Conservation (phyloP, 2,113 vertebrate genomes). For the Anas platyrhynchos region DNA sequence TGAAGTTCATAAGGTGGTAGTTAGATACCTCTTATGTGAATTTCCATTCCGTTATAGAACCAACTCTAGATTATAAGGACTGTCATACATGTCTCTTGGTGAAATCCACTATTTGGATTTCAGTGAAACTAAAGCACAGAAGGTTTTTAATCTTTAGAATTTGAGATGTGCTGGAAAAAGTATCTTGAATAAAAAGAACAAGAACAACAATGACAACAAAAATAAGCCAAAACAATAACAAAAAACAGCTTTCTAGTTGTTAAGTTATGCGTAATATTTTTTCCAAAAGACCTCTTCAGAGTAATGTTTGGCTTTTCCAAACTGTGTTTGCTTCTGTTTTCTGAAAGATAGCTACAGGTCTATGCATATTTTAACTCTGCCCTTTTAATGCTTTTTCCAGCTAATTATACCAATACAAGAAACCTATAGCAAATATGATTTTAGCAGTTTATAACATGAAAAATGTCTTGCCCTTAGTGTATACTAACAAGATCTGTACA, state of each 20-base stretch:
- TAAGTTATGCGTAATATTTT: slow-evolving; percentile 28
- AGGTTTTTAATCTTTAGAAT: not conserved
- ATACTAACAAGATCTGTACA: slow-evolving; percentile 69
- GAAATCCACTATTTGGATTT: not conserved
- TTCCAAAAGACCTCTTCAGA: slow-evolving; percentile 47
- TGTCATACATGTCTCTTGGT: not conserved
- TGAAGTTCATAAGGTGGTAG: not conserved
- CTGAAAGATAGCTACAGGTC: slow-evolving; percentile 53
- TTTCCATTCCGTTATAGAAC: not conserved
- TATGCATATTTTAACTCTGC: slow-evolving; percentile 64
- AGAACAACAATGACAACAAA: not conserved
- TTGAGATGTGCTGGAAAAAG: not conserved
- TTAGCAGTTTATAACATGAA: slow-evolving; percentile 78
- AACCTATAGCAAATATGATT: slow-evolving; percentile 76
- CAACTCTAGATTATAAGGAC: not conserved
- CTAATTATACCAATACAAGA: slow-evolving; percentile 77
- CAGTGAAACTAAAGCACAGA: not conserved
- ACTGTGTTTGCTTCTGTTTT: slow-evolving; percentile 68
- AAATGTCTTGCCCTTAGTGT: slow-evolving; percentile 71
- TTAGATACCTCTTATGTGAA: not conserved
- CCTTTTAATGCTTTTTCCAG: slow-evolving; percentile 70
- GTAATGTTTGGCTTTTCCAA: slow-evolving; percentile 55
- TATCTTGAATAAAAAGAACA: not conserved
- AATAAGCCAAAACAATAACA: not conserved
- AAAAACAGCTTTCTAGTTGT: not conserved